Evolutionary conservation across 2,113 vertebrate genomes (phyloP), one percentile per base, ranked within the genome.

Genomic region (Centropus bengalensis): DNA sequence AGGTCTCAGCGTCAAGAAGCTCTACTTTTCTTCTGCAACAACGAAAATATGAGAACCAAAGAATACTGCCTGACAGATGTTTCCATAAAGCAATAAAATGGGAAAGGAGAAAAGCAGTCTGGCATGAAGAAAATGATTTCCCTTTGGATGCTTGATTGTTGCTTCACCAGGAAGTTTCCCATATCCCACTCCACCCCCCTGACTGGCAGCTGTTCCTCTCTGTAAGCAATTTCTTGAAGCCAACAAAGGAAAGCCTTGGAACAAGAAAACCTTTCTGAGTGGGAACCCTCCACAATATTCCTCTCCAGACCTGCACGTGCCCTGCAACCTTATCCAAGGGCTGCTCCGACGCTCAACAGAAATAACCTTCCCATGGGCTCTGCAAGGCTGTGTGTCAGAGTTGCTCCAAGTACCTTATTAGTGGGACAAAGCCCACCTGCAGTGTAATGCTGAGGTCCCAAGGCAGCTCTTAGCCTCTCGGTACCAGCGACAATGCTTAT

Each of bases 71-170:
- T 79, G 58, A 80, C 88, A 92, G 84, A 84, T 80, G 76, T 79
- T 95, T 89, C 74, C 60, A 76, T 58, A 85, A 88, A 87, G 85
- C 88, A 96, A 95, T 92, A 89, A 94, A 94, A 74, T 4, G 8
- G 88, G 64, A 52, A 93, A 68, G 13, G 36, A 91, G 62, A 64
- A 90, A 42, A 82, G 58, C n/a, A 93, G 67, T 75, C 83, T 94
- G 91, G 47, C 67, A 73, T 75, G 66, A 93, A 92, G 69, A 58
- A 36, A 84, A 36, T 88, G 84, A 94, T 94, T 94, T 96, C 83
- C 82, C 86, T 88, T 88, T 70, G 86, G 88, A 88, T 69, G 66
- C 40, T 56, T 3, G 7, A 62, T n/a, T 91, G 51, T 52, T 63
- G 76, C 42, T 86, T 88, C 28, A 8, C 67, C 8, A 27, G 71